A percentile compares a stretch with the other conserved stretches of the same genome.
These are phyloP conservation scores for Aulostomus chinensis DNA, from an alignment of 2,797 vertebrate species.

Conservation along the genomic window DNA sequence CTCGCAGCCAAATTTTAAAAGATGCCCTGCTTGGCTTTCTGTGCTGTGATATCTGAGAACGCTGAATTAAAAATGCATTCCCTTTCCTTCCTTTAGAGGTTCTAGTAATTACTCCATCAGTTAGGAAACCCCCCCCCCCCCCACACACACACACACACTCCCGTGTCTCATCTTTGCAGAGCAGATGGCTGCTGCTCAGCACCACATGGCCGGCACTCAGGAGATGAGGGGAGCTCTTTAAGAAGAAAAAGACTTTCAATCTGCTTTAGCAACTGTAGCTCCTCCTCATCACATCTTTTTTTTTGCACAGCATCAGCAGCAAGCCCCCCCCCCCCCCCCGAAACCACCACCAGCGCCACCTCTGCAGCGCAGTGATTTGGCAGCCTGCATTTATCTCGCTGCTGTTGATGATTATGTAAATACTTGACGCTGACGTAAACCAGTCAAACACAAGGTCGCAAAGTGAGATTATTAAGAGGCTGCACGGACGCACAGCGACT, in stretches of 20 bases:
- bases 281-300: conserved; percentile 39
- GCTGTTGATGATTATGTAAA: conserved; percentile 51
- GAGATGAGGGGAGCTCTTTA: conserved; percentile 67
- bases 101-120: conserved; percentile 49
- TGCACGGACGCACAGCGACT: conserved; percentile 16
- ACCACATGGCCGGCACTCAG: conserved; percentile 67
- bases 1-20: conserved; percentile 53
- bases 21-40: conserved; percentile 42
- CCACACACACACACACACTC: conserved; percentile 3
- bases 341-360: neutral
- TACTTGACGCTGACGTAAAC: conserved; percentile 50
- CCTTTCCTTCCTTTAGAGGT: conserved; percentile 44
- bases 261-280: conserved; percentile 64
- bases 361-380: conserved; percentile 4
- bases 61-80: conserved; percentile 61
- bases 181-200: conserved; percentile 74
- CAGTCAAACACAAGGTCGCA: conserved; percentile 51
- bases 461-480: conserved; percentile 58
- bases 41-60: conserved; percentile 39
- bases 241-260: conserved; percentile 74
- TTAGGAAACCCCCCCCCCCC: conserved; percentile 12
- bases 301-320: conserved; percentile 23
- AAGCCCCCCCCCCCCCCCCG: neutral
- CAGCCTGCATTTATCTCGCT: conserved; percentile 8
- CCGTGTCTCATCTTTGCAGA: conserved; percentile 50